Conservation (phyloP, 1,140 invertebrate genomes). For the Bombyx mandarina region DNA sequence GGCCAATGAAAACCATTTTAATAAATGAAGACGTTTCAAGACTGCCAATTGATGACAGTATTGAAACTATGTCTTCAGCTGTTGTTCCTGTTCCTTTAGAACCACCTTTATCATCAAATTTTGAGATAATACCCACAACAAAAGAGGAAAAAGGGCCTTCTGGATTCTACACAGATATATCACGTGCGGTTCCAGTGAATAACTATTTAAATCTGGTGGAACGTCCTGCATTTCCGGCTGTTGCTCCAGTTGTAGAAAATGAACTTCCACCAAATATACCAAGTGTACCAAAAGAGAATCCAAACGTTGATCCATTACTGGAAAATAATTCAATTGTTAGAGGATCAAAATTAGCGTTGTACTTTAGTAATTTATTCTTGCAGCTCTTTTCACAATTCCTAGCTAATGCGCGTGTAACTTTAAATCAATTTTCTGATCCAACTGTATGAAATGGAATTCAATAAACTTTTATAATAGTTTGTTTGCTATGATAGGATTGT, state of each 20-base stretch:
- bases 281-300: slow-evolving; percentile 2
- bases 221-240: not conserved
- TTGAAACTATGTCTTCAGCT: not conserved
- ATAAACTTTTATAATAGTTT: too few species aligned
- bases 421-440: slow-evolving; percentile 6
- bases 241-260: slow-evolving; percentile 7
- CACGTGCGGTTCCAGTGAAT: slow-evolving; percentile 1
- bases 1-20: too few species aligned
- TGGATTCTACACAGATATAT: slow-evolving; percentile 6
- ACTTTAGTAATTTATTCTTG: slow-evolving; percentile 22
- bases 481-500: too few species aligned
- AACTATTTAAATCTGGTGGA: slow-evolving; percentile 5
- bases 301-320: not conserved
- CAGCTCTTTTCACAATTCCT: slow-evolving; percentile 20
- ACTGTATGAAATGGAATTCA: too few species aligned
- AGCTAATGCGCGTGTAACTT: slow-evolving; percentile 14
- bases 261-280: slow-evolving; percentile 2
- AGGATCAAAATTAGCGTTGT: slow-evolving; percentile 15
- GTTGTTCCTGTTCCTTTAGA: not conserved
- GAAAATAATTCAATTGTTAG: slow-evolving; percentile 8
- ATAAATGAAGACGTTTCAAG: too few species aligned
- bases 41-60: too few species aligned
- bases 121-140: not conserved
- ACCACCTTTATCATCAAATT: slow-evolving; percentile 4
- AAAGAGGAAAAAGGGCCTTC: not conserved